phyloP scores from a whole-genome alignment of 23 tunicate genomes.

The Styela plicata region DNA sequence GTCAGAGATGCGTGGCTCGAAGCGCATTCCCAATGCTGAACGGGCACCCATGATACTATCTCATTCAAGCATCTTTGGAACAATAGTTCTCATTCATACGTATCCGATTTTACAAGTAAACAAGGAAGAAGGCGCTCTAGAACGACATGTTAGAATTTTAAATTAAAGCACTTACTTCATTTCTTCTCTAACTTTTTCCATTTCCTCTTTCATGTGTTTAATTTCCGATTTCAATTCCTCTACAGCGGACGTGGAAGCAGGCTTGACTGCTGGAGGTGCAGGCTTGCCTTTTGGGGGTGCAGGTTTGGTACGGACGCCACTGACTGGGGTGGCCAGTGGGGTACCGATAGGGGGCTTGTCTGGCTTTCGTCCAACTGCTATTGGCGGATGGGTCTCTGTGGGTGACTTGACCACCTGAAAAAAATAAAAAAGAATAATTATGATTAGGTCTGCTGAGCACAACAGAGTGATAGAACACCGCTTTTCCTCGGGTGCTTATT shows the following conservation, averaged over 20 bases:
- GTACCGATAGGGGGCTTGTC: slow-evolving; percentile 26
- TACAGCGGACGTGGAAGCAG: slow-evolving; percentile 19
- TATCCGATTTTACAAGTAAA: no score
- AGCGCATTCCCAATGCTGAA: no score
- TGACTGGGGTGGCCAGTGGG: slow-evolving; percentile 2
- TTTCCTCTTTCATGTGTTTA: slow-evolving; percentile 36
- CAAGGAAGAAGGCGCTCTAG: no score
- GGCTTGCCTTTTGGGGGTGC: slow-evolving; percentile 72
- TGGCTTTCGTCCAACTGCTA: slow-evolving; percentile 1
- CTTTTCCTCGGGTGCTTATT: no score
- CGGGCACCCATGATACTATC: no score
- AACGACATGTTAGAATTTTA: neutral
- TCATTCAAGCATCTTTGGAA: no score
- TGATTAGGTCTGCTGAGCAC: no score
- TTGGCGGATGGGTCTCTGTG: slow-evolving; percentile 1
- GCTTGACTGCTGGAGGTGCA: slow-evolving; percentile 47
- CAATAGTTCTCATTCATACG: no score
- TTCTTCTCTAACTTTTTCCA: slow-evolving; percentile 48
- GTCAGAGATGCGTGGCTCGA: no score
- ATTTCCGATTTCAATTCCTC: slow-evolving; percentile 69
- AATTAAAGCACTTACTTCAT: slow-evolving; percentile 35
- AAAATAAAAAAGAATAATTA: no score
- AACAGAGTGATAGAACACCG: no score
- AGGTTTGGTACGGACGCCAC: slow-evolving; percentile 52
- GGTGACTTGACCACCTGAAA: slow-evolving; percentile 21